Percentiles rank a stretch among this genome's conserved stretches.
Evolutionary conservation across 1,140 invertebrate species (phyloP).

Genomic region (Trachymyrmex cornetzi): DNA sequence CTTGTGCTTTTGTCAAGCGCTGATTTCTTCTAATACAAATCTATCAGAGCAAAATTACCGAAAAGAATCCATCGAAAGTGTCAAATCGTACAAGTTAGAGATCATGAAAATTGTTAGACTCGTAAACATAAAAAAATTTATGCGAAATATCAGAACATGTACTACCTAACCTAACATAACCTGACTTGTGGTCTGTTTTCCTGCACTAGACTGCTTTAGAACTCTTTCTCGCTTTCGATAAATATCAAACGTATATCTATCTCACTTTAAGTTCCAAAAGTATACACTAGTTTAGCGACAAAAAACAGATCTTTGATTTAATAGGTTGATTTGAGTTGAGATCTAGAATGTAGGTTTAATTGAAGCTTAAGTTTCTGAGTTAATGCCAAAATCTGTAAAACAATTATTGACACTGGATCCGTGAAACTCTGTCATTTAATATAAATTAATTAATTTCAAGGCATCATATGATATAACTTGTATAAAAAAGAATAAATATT

Average conservation of each 20-base stretch:
- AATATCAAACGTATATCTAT: too few relatives aligned
- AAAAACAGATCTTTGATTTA: background rate
- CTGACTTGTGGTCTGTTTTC: background rate
- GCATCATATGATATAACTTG: too few relatives aligned
- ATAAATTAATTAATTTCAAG: too few relatives aligned
- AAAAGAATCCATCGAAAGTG: background rate
- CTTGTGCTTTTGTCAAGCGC: background rate
- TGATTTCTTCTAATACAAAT: background rate
- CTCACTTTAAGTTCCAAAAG: too few relatives aligned
- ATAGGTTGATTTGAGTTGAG: background rate
- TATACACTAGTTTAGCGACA: too few relatives aligned
- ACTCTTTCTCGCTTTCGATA: too few relatives aligned
- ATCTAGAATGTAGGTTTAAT: background rate
- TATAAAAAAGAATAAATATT: too few relatives aligned
- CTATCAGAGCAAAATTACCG: background rate
- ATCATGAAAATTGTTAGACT: background rate
- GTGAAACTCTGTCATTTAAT: too few relatives aligned
- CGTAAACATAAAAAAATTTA: background rate
- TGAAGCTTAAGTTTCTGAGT: background rate
- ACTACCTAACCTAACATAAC: conserved; percentile 43
- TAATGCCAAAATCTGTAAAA: too few relatives aligned
- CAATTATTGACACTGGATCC: too few relatives aligned
- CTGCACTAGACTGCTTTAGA: too few relatives aligned
- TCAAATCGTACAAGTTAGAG: background rate
- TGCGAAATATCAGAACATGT: background rate